Base-by-base conservation (phyloP, 2,797 vertebrate genomes). In the Acanthis flammea region DNA sequence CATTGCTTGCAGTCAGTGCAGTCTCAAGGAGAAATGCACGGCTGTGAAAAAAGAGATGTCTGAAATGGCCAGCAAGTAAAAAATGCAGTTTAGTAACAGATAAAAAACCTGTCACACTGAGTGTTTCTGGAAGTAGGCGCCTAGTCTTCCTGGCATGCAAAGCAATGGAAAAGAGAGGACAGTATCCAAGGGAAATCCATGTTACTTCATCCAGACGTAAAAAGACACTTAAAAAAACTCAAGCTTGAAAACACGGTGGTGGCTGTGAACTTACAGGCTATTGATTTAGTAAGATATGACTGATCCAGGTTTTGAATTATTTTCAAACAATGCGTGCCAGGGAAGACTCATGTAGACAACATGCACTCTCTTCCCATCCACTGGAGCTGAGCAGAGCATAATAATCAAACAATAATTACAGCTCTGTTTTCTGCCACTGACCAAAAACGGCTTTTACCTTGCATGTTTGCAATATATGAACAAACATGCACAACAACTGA, bases 51-150 rank as follows among this genome's bases (percentile, higher is more conserved):
- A 30, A 27, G 8, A 44, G 51, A 47, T 3, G 4, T 39, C 57
- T 41, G 22, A 31, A 13, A 35, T 19, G 30, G 45, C 30, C 62
- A 87, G 44, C 28, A 66, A 90, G 45, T 25, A 12, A 80, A 82
- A 83, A 74, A n/a, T 15, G 15, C 50, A 37, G 22, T 54, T 88
- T n/a, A 89, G 14, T 62, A 74, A 84, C 35, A 3, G 65, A 61
- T 27, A 55, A 55, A 72, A 54, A 18, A 7, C 10, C 16, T 44
- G 2, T 33, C 12, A 9, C 1, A 2, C 15, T 6, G 2, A 1
- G 35, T 62, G 8, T 12, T 35, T 65, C 48, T 65, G 22, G 39
- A 25, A 37, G 19, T 3, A 41, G 50, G 30, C 14, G 10, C 23
- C 23, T n/a, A 12, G 10, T 50, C 72, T 50, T 50, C 18, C 23